Percentiles rank a stretch among this genome's conserved stretches.
These are phyloP conservation scores for human (Homo sapiens) DNA, from an alignment of 2,113 vertebrate genomes.

Conservation along the genomic window GRCh38 chr11:128281501-128282000, in stretches of 20 bases:
- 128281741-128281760: not conserved
- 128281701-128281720: not conserved
- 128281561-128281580: too few relatives aligned
- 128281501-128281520: too few relatives aligned
- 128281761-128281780: not conserved
- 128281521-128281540: too few relatives aligned
- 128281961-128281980: not conserved
- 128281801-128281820: not conserved
- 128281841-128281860: not conserved
- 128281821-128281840: not conserved
- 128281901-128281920: not conserved
- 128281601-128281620: not conserved
- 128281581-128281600: too few relatives aligned
- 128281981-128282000: not conserved
- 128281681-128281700: not conserved
- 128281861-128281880: not conserved
- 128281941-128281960: not conserved
- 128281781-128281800: not conserved
- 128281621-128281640: not conserved
- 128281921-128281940: not conserved
- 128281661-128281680: not conserved
- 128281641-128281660: not conserved
- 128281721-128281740: not conserved
- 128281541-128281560: too few relatives aligned
- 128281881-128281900: not conserved